A percentile compares a stretch with the other conserved stretches of the same genome.
phyloP scores from a whole-genome alignment of 2,797 vertebrate genomes.

The Otus scops region DNA sequence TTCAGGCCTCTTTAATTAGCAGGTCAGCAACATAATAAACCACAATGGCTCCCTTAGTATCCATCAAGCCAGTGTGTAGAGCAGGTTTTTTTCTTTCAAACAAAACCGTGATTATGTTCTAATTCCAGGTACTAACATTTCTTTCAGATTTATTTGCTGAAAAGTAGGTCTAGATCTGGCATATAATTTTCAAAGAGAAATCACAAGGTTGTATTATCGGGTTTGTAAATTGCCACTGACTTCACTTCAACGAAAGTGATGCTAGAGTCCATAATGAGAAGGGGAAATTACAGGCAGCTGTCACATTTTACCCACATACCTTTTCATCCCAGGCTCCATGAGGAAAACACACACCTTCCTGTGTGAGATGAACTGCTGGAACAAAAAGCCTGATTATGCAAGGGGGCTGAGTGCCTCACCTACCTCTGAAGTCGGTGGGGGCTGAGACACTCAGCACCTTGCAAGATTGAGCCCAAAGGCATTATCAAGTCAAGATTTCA shows the following conservation, averaged over 20 bases:
- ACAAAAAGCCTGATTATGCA: background rate
- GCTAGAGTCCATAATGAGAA: background rate
- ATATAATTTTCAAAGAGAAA: background rate
- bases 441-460: background rate
- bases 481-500: background rate
- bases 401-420: background rate
- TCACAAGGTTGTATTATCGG: background rate
- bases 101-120: background rate
- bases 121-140: background rate
- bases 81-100: background rate
- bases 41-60: background rate
- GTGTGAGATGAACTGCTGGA: background rate
- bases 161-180: background rate
- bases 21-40: background rate
- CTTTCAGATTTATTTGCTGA: background rate
- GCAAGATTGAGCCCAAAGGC: background rate
- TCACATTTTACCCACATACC: background rate
- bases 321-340: background rate
- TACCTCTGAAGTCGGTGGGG: background rate
- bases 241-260: background rate
- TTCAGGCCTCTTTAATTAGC: conserved; percentile 14
- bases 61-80: background rate
- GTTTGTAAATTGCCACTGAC: background rate
- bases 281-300: background rate
- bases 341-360: background rate